Evolutionary conservation across 2,797 vertebrate genomes (phyloP).

Genomic region (Acanthopagrus latus): DNA sequence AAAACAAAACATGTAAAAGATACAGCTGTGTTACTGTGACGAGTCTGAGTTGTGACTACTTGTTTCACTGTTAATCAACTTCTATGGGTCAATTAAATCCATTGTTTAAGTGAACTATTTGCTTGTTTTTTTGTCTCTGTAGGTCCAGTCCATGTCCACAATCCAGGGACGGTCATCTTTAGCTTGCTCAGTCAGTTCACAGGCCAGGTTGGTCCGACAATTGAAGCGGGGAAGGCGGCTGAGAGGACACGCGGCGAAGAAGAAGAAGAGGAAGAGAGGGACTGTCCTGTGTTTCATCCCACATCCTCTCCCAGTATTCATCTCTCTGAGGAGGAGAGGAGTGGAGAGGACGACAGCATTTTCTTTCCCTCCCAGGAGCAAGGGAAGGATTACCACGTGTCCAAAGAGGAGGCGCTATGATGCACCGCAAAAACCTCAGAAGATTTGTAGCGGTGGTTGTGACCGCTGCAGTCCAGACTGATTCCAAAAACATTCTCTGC

Average conservation of each 20-base stretch:
- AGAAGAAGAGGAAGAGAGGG: conserved; percentile 54
- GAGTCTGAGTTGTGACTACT: conserved; percentile 20
- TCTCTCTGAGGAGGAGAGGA: conserved; percentile 82
- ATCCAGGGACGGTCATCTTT: conserved; percentile 83
- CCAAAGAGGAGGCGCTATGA: conserved; percentile 83
- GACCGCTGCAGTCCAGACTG: conserved; percentile 1
- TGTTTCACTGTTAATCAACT: not conserved
- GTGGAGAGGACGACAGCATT: conserved; percentile 62
- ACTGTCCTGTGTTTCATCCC: conserved; percentile 62
- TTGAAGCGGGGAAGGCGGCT: conserved; percentile 35
- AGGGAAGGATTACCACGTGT: conserved; percentile 84
- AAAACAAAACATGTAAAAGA: conserved; percentile 19
- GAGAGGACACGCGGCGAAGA: conserved; percentile 35
- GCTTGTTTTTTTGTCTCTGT: conserved; percentile 17
- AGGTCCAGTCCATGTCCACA: conserved; percentile 85
- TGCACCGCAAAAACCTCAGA: not conserved
- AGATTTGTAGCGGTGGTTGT: conserved; percentile 14
- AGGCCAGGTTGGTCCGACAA: conserved; percentile 63
- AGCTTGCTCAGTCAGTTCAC: conserved; percentile 84
- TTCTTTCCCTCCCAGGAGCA: conserved; percentile 86
- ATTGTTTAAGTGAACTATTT: not conserved
- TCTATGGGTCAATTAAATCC: conserved; percentile 13
- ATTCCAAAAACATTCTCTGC: conserved; percentile 3
- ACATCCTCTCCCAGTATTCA: conserved; percentile 70
- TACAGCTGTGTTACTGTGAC: conserved; percentile 39